Percentiles rank a stretch among this genome's conserved stretches.
phyloP scores from a whole-genome alignment of 2,888 invertebrate species.

The Campopleginae sp. region DNA sequence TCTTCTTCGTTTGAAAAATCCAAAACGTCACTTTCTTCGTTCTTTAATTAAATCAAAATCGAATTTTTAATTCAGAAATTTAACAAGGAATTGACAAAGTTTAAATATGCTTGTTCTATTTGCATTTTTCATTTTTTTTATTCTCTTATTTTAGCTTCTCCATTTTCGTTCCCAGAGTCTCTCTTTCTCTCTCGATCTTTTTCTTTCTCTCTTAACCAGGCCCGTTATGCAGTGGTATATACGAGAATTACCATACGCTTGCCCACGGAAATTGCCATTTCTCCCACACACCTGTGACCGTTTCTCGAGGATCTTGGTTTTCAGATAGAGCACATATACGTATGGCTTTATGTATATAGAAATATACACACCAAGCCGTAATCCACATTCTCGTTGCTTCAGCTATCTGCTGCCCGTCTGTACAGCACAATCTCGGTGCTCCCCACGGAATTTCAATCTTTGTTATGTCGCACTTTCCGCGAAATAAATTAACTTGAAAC shows the following conservation, averaged over 20 bases:
- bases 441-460: slow-evolving; percentile 50
- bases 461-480: slow-evolving; percentile 34
- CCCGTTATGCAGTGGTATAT: slow-evolving; percentile 42
- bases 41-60: background rate
- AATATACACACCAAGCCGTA: slow-evolving; percentile 22
- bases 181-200: background rate
- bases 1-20: too few relatives aligned
- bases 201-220: slow-evolving; percentile 7
- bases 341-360: slow-evolving; percentile 4
- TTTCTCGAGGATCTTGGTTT: slow-evolving; percentile 46
- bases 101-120: background rate
- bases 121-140: slow-evolving; percentile 2
- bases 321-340: slow-evolving; percentile 17
- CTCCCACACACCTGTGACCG: slow-evolving; percentile 57
- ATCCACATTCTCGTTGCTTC: slow-evolving; percentile 39
- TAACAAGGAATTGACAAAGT: background rate
- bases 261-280: slow-evolving; percentile 53
- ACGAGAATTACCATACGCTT: slow-evolving; percentile 52
- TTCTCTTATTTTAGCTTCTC: slow-evolving; percentile 11
- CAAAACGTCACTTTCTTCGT: background rate
- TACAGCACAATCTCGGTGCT: slow-evolving; percentile 32
- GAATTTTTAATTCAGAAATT: background rate
- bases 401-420: slow-evolving; percentile 12
- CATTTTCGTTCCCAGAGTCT: background rate
- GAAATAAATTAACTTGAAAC: slow-evolving; percentile 50